phyloP scores from a whole-genome alignment of 23 tunicate genomes.

The Clavelina lepadiformis region DNA sequence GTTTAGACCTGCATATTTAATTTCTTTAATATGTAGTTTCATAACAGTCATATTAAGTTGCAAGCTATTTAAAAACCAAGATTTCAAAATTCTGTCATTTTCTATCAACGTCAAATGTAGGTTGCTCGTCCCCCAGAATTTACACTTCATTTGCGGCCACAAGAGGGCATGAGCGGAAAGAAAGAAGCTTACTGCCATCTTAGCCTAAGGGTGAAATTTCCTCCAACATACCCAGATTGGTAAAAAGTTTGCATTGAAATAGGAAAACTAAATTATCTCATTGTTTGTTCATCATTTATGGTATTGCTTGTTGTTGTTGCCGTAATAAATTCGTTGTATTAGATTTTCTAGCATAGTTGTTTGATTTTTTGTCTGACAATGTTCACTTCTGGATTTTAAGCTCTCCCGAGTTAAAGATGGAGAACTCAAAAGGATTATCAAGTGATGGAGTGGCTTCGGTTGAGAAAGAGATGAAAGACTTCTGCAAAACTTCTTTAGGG shows the following conservation, averaged over 20 bases:
- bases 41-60: no score
- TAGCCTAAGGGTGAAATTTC: slow-evolving; percentile 44
- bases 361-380: no score
- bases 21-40: no score
- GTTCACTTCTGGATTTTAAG: slow-evolving; percentile 16
- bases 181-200: slow-evolving; percentile 28
- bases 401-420: slow-evolving; percentile 51
- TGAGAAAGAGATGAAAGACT: slow-evolving; percentile 15
- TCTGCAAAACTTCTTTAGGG: slow-evolving; percentile 44
- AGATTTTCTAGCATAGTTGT: no score
- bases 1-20: no score
- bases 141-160: slow-evolving; percentile 47
- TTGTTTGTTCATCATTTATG: neutral
- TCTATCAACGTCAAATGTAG: slow-evolving; percentile 17
- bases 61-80: no score
- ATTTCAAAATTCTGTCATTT: no score
- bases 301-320: neutral
- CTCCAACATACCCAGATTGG: slow-evolving; percentile 58
- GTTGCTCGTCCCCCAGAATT: slow-evolving; percentile 75
- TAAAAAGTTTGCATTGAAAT: slow-evolving; percentile 8
- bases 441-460: slow-evolving; percentile 35
- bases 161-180: slow-evolving; percentile 61
- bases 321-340: no score
- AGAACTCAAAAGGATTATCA: slow-evolving; percentile 53
- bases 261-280: neutral